phyloP scores from a whole-genome alignment of 1,140 invertebrate species.

The Cydia pomonella region DNA sequence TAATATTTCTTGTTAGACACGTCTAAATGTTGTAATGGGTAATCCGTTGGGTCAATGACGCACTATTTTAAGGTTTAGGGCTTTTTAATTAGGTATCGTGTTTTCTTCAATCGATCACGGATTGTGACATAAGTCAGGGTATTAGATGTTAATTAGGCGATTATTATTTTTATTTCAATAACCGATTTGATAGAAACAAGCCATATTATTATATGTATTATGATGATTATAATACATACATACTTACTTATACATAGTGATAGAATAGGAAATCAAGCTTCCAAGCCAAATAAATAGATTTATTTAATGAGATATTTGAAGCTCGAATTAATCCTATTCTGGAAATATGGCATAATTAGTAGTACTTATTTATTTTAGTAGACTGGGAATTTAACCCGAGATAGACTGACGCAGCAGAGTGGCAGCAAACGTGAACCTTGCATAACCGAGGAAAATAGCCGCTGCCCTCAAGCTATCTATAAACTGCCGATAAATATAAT shows the following conservation, averaged over 20 bases:
- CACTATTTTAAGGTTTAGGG: neutral
- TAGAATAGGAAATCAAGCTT: no score
- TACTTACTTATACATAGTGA: no score
- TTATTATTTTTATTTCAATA: no score
- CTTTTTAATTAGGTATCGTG: neutral
- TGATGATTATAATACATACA: no score
- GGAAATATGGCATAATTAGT: neutral
- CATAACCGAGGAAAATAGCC: neutral
- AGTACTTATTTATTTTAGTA: no score
- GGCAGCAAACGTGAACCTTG: neutral
- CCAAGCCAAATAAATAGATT: neutral
- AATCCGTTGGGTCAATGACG: neutral
- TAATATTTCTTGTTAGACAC: no score
- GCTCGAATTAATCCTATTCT: no score
- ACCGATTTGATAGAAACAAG: no score
- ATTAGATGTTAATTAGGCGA: neutral
- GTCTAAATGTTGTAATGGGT: neutral
- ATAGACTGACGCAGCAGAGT: no score
- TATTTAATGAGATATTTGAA: neutral
- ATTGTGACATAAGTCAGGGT: neutral
- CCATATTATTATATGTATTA: no score
- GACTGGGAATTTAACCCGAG: no score
- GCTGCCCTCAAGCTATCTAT: neutral
- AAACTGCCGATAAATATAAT: conserved; percentile 11
- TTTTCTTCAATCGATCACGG: neutral